Evolutionary conservation across 2,888 invertebrate species (phyloP).

Genomic region (Petrophora chlorosata): DNA sequence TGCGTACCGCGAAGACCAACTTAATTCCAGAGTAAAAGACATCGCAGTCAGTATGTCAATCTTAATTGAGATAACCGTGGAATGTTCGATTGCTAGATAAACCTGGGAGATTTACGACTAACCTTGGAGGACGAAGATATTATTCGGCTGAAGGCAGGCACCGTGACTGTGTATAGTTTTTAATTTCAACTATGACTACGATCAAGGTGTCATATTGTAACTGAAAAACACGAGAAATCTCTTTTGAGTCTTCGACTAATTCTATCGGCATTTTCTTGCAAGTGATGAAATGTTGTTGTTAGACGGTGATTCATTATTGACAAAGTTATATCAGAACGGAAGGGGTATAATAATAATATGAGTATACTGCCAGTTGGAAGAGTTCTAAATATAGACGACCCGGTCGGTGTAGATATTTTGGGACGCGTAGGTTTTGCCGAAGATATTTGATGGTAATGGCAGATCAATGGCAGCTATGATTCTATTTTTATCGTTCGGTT

Average conservation of each 20-base stretch:
- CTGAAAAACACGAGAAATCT: background rate
- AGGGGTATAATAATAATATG: constrained; percentile 14
- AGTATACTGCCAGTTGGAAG: constrained; percentile 11
- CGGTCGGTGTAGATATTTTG: constrained; percentile 8
- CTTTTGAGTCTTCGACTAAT: constrained; percentile 3
- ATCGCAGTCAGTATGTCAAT: too few relatives aligned
- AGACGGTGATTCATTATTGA: constrained; percentile 18
- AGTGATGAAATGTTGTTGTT: constrained; percentile 13
- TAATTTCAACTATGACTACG: too few relatives aligned
- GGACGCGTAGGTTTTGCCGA: constrained; percentile 22
- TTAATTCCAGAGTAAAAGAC: too few relatives aligned
- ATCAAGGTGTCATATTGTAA: too few relatives aligned
- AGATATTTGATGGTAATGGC: constrained; percentile 14
- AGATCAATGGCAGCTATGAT: background rate
- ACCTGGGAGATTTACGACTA: background rate
- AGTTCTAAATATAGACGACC: constrained; percentile 9
- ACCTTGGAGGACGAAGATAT: constrained; percentile 2
- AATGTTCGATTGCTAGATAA: background rate
- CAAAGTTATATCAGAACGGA: constrained; percentile 18
- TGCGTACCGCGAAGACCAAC: background rate
- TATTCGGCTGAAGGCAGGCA: too few relatives aligned
- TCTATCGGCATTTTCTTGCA: background rate
- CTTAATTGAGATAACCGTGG: background rate
- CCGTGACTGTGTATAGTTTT: too few relatives aligned
- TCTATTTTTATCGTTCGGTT: too few relatives aligned